A percentile compares a stretch with the other conserved stretches of the same genome.
These are phyloP conservation scores for Gymnopithys bicolor DNA, from an alignment of 2,797 vertebrate species.

Conservation along the genomic window DNA sequence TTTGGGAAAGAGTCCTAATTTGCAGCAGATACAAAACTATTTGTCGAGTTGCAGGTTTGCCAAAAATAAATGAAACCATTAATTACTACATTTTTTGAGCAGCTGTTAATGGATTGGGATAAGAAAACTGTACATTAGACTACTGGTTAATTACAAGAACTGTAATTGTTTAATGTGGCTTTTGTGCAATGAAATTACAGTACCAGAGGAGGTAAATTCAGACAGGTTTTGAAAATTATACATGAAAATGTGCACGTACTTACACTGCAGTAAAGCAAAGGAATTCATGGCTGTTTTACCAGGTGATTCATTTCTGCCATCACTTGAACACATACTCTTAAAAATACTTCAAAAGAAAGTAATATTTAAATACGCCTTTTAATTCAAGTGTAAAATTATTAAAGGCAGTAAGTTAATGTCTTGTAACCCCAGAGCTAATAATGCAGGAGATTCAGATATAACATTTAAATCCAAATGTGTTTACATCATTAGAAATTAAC, in stretches of 20 bases:
- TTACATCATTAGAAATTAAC: slow-evolving; percentile 67
- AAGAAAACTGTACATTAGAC: slow-evolving; percentile 75
- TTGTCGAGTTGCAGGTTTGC: slow-evolving; percentile 79
- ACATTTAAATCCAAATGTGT: slow-evolving; percentile 60
- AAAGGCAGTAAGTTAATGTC: slow-evolving; percentile 14
- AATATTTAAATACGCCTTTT: not conserved
- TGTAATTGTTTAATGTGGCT: slow-evolving; percentile 65
- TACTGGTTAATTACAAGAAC: slow-evolving; percentile 72
- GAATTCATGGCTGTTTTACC: not conserved
- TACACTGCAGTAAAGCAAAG: not conserved
- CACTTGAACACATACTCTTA: not conserved
- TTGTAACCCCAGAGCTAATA: slow-evolving; percentile 53
- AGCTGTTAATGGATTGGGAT: slow-evolving; percentile 81
- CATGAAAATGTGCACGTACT: not conserved
- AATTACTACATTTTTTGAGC: slow-evolving; percentile 82
- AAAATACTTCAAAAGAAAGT: slow-evolving; percentile 13
- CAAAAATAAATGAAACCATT: slow-evolving; percentile 87
- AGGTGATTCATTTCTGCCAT: not conserved
- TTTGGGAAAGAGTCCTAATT: slow-evolving; percentile 82
- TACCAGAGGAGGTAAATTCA: slow-evolving; percentile 53
- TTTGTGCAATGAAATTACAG: slow-evolving; percentile 64
- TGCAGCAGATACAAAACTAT: slow-evolving; percentile 82
- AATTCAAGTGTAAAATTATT: slow-evolving; percentile 38
- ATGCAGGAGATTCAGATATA: slow-evolving; percentile 27
- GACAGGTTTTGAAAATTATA: slow-evolving; percentile 27